Evolutionary conservation across 2,113 vertebrate species (phyloP), one percentile per base, ranked within the genome.

Genomic region (Tricholaema leucomelas): DNA sequence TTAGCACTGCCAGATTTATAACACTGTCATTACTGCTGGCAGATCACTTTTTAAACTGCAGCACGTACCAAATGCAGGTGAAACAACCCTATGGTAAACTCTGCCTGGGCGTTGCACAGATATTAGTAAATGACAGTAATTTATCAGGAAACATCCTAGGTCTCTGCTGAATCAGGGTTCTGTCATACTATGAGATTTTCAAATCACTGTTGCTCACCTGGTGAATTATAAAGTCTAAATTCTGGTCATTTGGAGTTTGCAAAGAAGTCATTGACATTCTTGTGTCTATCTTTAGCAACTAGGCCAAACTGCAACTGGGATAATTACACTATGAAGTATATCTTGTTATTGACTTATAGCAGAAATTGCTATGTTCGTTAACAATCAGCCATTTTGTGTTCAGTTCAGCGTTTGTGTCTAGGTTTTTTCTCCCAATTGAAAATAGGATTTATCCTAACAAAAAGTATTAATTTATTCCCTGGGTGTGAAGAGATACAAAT

Each of bases 81-180:
- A 92, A 92, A 36, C 78, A 82, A 69, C 66, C 44, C 81, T 79
- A 40, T 44, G 65, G 59, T 15, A 58, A 40, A 9, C 8, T 70
- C 67, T 82, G 71, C 50, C 71, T 70, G 50, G n/a, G 18, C 65
- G 28, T 76, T 76, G 59, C 71, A 76, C 59, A 80, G 64, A 42
- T 91, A 94, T 87, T 89, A 92, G 67, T 35, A 94, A 93, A 95
- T 63, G 67, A 66, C 56, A 61, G 55, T 50, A 87, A 93, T 87
- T 93, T 92, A 76, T 85, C 78, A 79, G 78, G 77, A 91, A 90
- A 74, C 15, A 78, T 90, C 10, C 42, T 35, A 55, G n/a, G 35
- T 50, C 66, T 50, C 50, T 79, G 84, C 75, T 91, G 74, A 91
- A 79, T 76, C 78, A 79, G 63, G 48, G 25, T 12, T 85, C 63